These are phyloP conservation scores for Cervus canadensis DNA, from an alignment of 2,113 vertebrate species.

Conservation along the genomic window DNA sequence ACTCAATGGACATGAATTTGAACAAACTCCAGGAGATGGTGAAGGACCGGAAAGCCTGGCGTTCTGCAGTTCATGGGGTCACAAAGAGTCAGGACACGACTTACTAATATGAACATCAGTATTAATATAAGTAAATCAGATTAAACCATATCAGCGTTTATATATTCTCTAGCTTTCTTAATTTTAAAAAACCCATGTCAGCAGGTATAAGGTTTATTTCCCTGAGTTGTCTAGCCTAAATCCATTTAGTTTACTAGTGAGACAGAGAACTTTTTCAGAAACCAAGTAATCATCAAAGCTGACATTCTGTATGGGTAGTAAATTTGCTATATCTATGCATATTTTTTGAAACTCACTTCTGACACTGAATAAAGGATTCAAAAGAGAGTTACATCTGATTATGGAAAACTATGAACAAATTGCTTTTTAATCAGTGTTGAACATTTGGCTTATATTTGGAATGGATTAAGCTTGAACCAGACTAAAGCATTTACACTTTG, in stretches of 20 bases:
- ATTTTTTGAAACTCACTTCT: background rate
- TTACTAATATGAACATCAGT: background rate
- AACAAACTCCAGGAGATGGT: background rate
- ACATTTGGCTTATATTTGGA: constrained; percentile 22
- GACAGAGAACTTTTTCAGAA: background rate
- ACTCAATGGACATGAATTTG: background rate
- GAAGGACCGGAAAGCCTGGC: background rate
- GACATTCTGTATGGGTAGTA: background rate
- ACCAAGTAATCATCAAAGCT: background rate
- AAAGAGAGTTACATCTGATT: background rate
- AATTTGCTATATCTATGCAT: background rate
- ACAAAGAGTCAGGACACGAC: accelerated
- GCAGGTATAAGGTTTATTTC: background rate
- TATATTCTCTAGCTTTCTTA: background rate
- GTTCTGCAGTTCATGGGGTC: background rate
- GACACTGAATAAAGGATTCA: background rate
- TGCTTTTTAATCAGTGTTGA: background rate
- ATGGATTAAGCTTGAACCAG: background rate
- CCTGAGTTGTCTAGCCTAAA: background rate
- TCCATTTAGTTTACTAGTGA: background rate
- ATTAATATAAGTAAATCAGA: background rate
- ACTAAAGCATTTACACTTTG: background rate
- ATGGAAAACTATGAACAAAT: background rate
- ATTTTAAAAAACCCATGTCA: background rate
- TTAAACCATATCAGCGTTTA: background rate